Evolutionary conservation across 2,888 invertebrate species (phyloP).

Genomic region (Latheticus oryzae): DNA sequence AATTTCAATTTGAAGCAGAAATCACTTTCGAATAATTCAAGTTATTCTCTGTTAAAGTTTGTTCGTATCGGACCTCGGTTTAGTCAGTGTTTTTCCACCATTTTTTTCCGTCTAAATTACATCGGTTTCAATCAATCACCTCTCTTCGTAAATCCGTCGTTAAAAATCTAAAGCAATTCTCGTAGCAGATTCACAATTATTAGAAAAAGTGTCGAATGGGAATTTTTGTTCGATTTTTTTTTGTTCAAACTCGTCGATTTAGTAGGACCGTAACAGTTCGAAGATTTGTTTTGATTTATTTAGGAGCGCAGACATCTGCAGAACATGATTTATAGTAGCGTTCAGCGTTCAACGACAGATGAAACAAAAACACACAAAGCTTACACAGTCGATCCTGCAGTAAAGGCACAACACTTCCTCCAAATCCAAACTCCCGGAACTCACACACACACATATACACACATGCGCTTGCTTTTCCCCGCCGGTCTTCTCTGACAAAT

Average conservation of each 20-base stretch:
- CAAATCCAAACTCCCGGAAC: slow-evolving; percentile 28
- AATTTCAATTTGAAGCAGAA: slow-evolving; percentile 20
- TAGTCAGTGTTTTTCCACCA: slow-evolving; percentile 2
- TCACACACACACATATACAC: slow-evolving; percentile 27
- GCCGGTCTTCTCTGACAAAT: slow-evolving; percentile 39
- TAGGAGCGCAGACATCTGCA: slow-evolving; percentile 37
- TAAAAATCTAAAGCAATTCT: slow-evolving; percentile 3
- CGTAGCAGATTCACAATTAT: slow-evolving; percentile 16
- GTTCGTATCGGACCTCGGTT: slow-evolving; percentile 2
- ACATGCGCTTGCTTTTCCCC: slow-evolving; percentile 18
- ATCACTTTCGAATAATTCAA: slow-evolving; percentile 17
- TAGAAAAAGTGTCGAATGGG: slow-evolving; percentile 6
- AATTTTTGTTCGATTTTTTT: slow-evolving; percentile 12
- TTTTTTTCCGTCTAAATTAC: background rate
- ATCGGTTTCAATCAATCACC: slow-evolving; percentile 22
- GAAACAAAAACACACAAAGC: slow-evolving; percentile 41
- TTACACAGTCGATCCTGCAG: slow-evolving; percentile 24
- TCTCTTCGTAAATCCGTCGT: background rate
- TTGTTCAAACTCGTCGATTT: slow-evolving; percentile 21
- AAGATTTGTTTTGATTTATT: slow-evolving; percentile 40
- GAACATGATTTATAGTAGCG: slow-evolving; percentile 39
- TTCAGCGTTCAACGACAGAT: slow-evolving; percentile 37
- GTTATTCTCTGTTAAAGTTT: slow-evolving; percentile 10
- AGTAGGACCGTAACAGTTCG: slow-evolving; percentile 16
- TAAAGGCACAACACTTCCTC: slow-evolving; percentile 38